phyloP scores from a whole-genome alignment of 2,888 invertebrate genomes.

The Coenonympha glycerion region DNA sequence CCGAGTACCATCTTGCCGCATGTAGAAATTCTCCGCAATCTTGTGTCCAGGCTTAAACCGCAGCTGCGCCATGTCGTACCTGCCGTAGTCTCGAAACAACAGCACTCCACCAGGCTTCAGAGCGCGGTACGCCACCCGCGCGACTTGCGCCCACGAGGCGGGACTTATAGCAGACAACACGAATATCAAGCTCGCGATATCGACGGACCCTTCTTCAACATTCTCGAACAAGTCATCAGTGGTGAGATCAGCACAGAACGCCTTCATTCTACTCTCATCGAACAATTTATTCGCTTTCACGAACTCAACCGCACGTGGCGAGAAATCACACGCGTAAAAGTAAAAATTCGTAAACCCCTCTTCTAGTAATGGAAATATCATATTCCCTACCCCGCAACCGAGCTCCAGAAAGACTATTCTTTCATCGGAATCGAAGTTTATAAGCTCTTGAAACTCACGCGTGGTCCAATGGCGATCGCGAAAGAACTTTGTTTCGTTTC shows the following conservation, averaged over 20 bases:
- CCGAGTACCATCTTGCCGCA: constrained; percentile 97
- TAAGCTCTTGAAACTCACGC: constrained; percentile 91
- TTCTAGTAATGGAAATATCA: constrained; percentile 92
- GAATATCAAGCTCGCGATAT: constrained; percentile 93
- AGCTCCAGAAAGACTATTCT: constrained; percentile 84
- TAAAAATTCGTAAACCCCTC: constrained; percentile 80
- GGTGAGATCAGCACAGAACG: constrained; percentile 91
- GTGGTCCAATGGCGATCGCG: constrained; percentile 98
- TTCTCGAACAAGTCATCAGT: constrained; percentile 78
- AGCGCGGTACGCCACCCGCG: constrained; percentile 78
- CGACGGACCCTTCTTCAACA: constrained; percentile 72
- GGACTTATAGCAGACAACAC: constrained; percentile 97
- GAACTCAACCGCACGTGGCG: constrained; percentile 91
- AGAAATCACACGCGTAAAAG: constrained; percentile 94
- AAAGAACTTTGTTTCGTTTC: constrained; percentile 95
- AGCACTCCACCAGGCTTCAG: constrained; percentile 86
- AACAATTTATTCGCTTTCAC: constrained; percentile 83
- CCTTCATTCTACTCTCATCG: constrained; percentile 79
- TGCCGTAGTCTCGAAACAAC: constrained; percentile 94
- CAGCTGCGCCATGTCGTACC: constrained; percentile 96
- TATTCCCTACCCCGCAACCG: constrained; percentile 98
- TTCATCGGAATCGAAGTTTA: constrained; percentile 70
- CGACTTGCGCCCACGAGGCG: constrained; percentile 80
- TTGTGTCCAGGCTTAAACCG: constrained; percentile 95
- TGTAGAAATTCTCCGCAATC: constrained; percentile 93